phyloP scores from a whole-genome alignment of 2,888 invertebrate genomes.

The Xiphydria camelus region DNA sequence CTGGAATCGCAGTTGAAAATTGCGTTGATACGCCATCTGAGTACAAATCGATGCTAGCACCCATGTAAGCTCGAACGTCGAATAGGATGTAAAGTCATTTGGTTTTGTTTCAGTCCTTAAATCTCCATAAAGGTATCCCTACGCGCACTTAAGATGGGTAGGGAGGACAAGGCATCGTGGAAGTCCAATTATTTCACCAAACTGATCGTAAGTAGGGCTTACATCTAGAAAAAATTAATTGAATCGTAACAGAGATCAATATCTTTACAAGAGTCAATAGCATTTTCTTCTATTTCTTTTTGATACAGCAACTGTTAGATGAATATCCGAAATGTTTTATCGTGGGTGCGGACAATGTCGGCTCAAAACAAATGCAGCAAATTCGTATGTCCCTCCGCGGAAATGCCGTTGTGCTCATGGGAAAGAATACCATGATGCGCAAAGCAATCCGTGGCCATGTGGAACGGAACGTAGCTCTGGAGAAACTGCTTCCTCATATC shows the following conservation, averaged over 20 bases:
- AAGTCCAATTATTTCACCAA: conserved; percentile 97
- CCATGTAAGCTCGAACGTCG: too few relatives aligned
- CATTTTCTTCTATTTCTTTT: too few relatives aligned
- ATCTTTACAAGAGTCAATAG: too few relatives aligned
- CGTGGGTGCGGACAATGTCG: conserved; percentile 99
- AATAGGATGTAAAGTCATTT: too few relatives aligned
- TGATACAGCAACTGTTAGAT: conserved; percentile 82
- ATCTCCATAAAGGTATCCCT: conserved; percentile 68
- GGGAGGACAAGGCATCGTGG: conserved; percentile 99
- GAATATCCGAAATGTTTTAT: conserved; percentile 99
- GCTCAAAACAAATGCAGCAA: conserved; percentile 99
- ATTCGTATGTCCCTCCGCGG: conserved; percentile 94
- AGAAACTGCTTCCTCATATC: conserved; percentile 93
- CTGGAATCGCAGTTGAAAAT: conserved; percentile 22
- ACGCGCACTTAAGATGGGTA: conserved; percentile 90
- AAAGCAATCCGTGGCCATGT: conserved; percentile 98
- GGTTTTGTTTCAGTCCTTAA: conserved; percentile 76
- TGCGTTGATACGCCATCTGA: conserved; percentile 42
- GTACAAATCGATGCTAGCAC: too few relatives aligned
- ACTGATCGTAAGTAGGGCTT: conserved; percentile 80
- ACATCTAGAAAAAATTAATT: not conserved
- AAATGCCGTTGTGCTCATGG: conserved; percentile 92
- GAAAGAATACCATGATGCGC: conserved; percentile 99
- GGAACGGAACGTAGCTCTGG: conserved; percentile 90
- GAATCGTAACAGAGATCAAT: too few relatives aligned